Evolutionary conservation across 2,113 vertebrate genomes (phyloP), one percentile per base, ranked within the genome.

Genomic region (Ceratotherium simum): DNA sequence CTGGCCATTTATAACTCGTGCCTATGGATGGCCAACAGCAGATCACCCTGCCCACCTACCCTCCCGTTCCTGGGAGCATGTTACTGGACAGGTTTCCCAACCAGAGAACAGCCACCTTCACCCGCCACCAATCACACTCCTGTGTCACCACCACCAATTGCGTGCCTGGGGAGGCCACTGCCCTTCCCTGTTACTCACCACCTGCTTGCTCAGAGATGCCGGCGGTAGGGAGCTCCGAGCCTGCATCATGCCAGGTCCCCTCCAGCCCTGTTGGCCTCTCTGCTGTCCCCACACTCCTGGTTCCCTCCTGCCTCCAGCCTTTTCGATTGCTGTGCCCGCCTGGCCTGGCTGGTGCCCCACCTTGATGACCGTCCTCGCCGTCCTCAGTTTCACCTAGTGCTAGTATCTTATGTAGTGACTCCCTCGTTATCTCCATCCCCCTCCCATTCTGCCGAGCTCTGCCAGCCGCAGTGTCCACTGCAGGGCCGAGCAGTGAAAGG

Each of bases 1-100:
- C 39, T 25, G 42, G 73, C 94, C 90, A 54, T 67, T 87, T 96
- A 67, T 90, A 92, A 95, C 95, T 76, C 51, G 9, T 20, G 36
- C 31, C 90, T 58, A 70, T 21, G 27, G 27, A 33, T 5, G 51
- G 36, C 65, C 13, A 72, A 65, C 23, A 46, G 42, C 13, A 42
- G 11, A 51, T 2, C 11, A 46, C 51, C 20, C 42, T 12, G 2
- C 36, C 80, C 81, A 8, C 3, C n/a, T n/a, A 13, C 14, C 39
- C 29, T 14, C n/a, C 39, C 39, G 6, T 2, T 8, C 81, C 56
- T 20, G 29, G 33, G 73, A 20, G 78, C 3, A 3, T 69, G 33
- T 23, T 20, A 33, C 42, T 6, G 33, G n/a, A 73, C 62, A 20
- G 17, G 39, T 29, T 83, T 79, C 73, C 70, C 23, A 13, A 25